phyloP scores from a whole-genome alignment of 2,888 invertebrate genomes.

The Erebia epiphron region DNA sequence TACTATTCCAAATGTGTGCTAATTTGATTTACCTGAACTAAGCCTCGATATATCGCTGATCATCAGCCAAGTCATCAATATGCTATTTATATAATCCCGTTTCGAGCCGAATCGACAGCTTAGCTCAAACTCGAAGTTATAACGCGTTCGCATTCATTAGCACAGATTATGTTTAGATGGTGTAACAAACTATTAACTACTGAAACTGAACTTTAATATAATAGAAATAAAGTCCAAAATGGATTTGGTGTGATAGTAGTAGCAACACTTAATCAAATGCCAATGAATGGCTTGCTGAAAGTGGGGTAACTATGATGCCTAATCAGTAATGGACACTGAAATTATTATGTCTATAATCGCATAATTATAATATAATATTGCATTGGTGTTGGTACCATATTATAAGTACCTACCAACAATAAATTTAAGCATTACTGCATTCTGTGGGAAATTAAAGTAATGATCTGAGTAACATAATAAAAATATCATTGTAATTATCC shows the following conservation, averaged over 20 bases:
- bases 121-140: constrained; percentile 48
- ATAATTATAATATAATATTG: no score
- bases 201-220: constrained; percentile 27
- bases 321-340: constrained; percentile 13
- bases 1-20: not conserved
- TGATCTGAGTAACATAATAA: no score
- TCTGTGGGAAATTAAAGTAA: no score
- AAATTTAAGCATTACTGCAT: no score
- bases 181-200: constrained; percentile 11
- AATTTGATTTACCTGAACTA: constrained; percentile 20
- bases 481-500: no score
- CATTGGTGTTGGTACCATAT: no score
- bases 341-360: no score
- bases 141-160: constrained; percentile 47
- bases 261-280: constrained; percentile 47
- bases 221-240: constrained; percentile 34
- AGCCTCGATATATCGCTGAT: constrained; percentile 27
- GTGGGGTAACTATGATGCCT: constrained; percentile 32
- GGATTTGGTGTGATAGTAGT: constrained; percentile 17
- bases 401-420: no score
- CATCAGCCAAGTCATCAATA: constrained; percentile 33
- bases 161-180: constrained; percentile 44
- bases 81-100: constrained; percentile 38
- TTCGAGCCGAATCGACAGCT: constrained; percentile 50
- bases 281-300: constrained; percentile 44